Evolutionary conservation across 2,888 invertebrate species (phyloP), one percentile per base, ranked within the genome.

Genomic region (Eulithis prunata): DNA sequence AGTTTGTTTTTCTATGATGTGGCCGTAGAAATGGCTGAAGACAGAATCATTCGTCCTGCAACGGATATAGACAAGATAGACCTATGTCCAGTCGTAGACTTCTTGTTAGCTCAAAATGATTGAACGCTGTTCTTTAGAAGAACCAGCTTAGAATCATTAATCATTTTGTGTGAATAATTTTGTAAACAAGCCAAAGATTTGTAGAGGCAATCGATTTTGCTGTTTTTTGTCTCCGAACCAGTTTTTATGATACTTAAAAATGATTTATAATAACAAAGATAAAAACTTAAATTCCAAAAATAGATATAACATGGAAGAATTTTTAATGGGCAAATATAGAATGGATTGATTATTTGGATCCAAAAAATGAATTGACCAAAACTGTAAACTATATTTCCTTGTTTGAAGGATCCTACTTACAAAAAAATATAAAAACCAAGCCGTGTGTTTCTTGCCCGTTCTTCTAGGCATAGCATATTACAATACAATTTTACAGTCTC

Each of bases 111-210:
- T 21, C 21, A 21, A 21, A 21, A 45, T 12, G 45, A n/a, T 45
- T 45, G 7, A 11, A 1, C 21, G 10, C 14, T 2, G 49, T 10
- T 21, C 4, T 21, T 11, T 28, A 53, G 36, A 13, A 14, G 3
- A 38, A 5, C 10, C 38, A 14, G 8, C 8, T 53, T 53, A 14
- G 8, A 2, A 62, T 45, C 51, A 64, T 59, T 21, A 64, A 59
- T 64, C 64, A 60, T 49, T 61, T 14, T 8, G 36, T 49, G 43
- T 54, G 49, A 63, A 58, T 64, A 43, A 49, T 41, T 45, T 57
- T 53, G 46, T 63, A 63, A 63, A 57, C 53, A 63, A 57, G 63
- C 36, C 14, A 10, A 46, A 41, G 55, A 51, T 62, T 62, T 49
- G 14, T 56, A 55, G 41, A 49, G 47, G 43, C 51, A 62, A 43